Evolutionary conservation across 2,113 vertebrate species (phyloP).

Genomic region (Pao palembangensis): DNA sequence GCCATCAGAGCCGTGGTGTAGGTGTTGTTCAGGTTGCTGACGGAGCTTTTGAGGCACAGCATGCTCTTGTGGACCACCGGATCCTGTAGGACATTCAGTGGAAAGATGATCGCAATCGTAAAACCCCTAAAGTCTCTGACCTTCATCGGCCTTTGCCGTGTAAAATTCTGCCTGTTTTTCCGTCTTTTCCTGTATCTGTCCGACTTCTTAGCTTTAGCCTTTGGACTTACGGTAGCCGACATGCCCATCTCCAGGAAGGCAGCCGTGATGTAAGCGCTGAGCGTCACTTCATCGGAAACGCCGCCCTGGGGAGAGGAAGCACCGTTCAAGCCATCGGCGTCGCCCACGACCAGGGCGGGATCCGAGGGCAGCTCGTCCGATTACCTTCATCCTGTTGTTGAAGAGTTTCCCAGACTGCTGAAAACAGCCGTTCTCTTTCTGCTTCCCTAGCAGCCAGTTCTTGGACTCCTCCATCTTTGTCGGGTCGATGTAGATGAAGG

Average conservation of each 20-base stretch:
- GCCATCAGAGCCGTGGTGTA: constrained; percentile 82
- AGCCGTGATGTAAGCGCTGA: constrained; percentile 77
- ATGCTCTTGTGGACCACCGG: constrained; percentile 67
- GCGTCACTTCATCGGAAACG: constrained; percentile 76
- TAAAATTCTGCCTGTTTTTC: constrained; percentile 37
- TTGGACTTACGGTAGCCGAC: constrained; percentile 53
- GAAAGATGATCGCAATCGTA: constrained; percentile 36
- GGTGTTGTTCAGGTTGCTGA: constrained; percentile 60
- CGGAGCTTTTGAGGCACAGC: constrained; percentile 64
- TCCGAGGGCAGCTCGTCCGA: background rate
- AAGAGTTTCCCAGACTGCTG: constrained; percentile 70
- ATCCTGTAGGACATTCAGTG: constrained; percentile 76
- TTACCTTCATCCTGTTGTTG: constrained; percentile 79
- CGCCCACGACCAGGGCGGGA: no score
- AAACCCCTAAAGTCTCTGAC: constrained; percentile 56
- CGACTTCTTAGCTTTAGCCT: background rate
- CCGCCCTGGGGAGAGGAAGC: constrained; percentile 68
- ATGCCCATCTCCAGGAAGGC: constrained; percentile 71
- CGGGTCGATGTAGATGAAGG: constrained; percentile 69
- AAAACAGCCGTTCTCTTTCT: constrained; percentile 77
- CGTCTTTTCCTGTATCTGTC: no score
- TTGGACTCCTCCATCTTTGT: constrained; percentile 39
- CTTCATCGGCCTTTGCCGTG: constrained; percentile 48
- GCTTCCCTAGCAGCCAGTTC: constrained; percentile 69
- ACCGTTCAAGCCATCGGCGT: background rate